Conservation (phyloP, 2,797 vertebrate species). For the Poeciliopsis gracilis region DNA sequence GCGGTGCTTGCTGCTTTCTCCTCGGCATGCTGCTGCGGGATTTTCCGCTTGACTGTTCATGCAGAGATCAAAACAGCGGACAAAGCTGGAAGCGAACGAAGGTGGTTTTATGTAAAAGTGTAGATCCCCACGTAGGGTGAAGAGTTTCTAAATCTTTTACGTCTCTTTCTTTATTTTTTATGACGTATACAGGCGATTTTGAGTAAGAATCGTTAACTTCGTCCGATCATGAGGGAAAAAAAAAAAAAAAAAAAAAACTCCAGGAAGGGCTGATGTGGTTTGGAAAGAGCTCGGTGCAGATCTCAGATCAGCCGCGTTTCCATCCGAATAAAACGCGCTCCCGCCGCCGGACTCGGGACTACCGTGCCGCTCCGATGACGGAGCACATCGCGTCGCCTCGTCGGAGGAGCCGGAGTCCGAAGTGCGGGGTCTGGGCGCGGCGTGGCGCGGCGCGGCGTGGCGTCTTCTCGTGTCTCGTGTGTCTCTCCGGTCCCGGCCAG, state of each 20-base stretch:
- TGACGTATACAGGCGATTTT: neutral
- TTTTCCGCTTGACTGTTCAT: conserved; percentile 94
- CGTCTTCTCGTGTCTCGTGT: neutral
- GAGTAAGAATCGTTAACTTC: conserved; percentile 53
- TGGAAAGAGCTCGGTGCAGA: conserved; percentile 24
- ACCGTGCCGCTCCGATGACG: conserved; percentile 3
- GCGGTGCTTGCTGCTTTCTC: conserved; percentile 98
- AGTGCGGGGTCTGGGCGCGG: conserved; percentile 44
- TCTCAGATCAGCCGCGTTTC: conserved; percentile 8
- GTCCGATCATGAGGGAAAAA: conserved; percentile 18
- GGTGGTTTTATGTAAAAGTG: conserved; percentile 14
- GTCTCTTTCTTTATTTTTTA: conserved; percentile 23
- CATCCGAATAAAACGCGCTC: neutral
- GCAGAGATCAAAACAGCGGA: conserved; percentile 81
- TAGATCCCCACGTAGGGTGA: conserved; percentile 50
- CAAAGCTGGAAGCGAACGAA: conserved; percentile 43
- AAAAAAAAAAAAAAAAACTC: conserved; percentile 57
- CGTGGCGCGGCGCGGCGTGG: neutral
- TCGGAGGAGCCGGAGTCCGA: conserved; percentile 50
- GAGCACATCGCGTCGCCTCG: conserved; percentile 75
- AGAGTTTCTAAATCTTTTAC: conserved; percentile 41
- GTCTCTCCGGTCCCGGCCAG: conserved; percentile 46
- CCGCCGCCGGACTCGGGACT: neutral
- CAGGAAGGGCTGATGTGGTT: conserved; percentile 45
- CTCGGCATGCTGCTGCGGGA: conserved; percentile 92